A percentile compares a stretch with the other conserved stretches of the same genome.
These are phyloP conservation scores for Dreissena rostriformis DNA, from an alignment of 1,140 invertebrate species.

Conservation along the genomic window DNA sequence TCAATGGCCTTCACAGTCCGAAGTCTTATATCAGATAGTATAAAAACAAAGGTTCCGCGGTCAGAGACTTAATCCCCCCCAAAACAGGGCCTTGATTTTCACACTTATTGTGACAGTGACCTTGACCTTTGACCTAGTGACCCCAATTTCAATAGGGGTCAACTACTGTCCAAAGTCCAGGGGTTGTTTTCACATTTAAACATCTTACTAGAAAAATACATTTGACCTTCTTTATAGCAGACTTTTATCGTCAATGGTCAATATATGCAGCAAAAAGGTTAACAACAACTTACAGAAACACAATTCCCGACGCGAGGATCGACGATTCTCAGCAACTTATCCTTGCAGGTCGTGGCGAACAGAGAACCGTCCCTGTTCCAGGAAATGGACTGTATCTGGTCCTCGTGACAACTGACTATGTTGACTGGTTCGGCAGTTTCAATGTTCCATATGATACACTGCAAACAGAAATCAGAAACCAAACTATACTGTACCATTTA, in stretches of 20 bases:
- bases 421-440: slow-evolving; percentile 96
- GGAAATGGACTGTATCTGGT: slow-evolving; percentile 95
- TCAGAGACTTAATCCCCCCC: too few relatives aligned
- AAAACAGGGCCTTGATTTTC: too few relatives aligned
- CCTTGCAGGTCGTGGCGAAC: slow-evolving; percentile 96
- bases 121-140: too few relatives aligned
- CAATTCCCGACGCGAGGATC: slow-evolving; percentile 92
- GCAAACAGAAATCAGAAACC: slow-evolving; percentile 39
- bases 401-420: slow-evolving; percentile 93
- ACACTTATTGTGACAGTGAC: too few relatives aligned
- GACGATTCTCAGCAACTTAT: slow-evolving; percentile 94
- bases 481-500: too few relatives aligned
- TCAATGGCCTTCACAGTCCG: too few relatives aligned
- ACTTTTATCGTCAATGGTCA: neutral
- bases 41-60: too few relatives aligned
- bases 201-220: neutral
- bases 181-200: neutral
- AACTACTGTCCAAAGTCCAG: too few relatives aligned
- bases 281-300: slow-evolving; percentile 85
- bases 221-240: neutral
- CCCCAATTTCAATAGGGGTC: too few relatives aligned
- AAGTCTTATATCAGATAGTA: too few relatives aligned
- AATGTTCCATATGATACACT: slow-evolving; percentile 89
- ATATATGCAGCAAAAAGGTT: too few relatives aligned
- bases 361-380: slow-evolving; percentile 95